Percentiles rank a stretch among this genome's conserved stretches.
Conservation (phyloP, 2,113 vertebrate species). For the Gorsachius goisagi region DNA sequence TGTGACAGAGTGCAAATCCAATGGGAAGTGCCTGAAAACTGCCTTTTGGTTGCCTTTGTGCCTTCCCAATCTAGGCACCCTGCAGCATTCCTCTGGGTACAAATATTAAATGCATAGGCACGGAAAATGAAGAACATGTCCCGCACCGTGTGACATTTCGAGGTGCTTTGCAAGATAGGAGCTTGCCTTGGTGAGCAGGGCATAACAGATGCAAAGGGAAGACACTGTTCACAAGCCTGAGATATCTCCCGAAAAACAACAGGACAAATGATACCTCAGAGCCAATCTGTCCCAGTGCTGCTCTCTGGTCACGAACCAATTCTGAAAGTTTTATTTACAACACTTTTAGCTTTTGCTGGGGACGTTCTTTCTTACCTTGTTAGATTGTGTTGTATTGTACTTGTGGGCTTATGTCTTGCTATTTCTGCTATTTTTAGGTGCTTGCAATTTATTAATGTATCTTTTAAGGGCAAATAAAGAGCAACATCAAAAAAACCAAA, state of each 20-base stretch:
- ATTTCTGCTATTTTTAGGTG: neutral
- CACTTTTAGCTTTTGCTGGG: neutral
- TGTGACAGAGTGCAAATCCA: neutral
- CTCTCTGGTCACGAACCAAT: neutral
- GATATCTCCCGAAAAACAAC: neutral
- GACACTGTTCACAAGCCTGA: neutral
- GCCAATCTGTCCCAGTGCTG: neutral
- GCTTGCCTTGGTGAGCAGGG: neutral
- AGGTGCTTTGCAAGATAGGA: neutral
- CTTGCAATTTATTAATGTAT: slow-evolving; percentile 56
- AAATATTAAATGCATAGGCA: neutral
- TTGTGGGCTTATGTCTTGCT: neutral
- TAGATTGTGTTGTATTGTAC: neutral
- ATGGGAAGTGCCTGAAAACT: neutral
- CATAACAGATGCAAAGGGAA: neutral
- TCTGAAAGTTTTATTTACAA: neutral
- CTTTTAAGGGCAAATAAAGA: slow-evolving; percentile 65
- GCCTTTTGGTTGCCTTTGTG: neutral
- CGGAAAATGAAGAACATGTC: neutral
- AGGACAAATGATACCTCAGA: neutral
- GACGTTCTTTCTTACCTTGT: neutral
- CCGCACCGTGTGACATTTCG: neutral
- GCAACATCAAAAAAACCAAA: slow-evolving; percentile 34
- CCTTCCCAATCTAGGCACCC: neutral
- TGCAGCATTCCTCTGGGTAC: neutral